Conservation (phyloP, 2,888 invertebrate genomes). For the Eurytoma californica region DNA sequence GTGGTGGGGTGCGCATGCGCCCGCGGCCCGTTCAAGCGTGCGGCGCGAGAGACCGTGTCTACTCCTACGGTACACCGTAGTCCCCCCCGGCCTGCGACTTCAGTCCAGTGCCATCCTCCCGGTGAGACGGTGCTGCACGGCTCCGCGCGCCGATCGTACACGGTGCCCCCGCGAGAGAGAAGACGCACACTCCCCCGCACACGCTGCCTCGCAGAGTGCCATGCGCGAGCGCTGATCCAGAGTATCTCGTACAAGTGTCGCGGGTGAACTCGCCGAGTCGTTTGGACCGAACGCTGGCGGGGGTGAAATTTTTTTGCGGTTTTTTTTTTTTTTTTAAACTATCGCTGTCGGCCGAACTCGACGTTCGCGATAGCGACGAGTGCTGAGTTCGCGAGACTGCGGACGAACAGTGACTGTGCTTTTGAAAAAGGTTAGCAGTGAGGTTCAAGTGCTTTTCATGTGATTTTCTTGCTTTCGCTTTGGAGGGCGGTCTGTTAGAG, state of each 20-base stretch:
- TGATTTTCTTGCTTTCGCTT: no score
- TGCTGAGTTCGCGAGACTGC: not conserved
- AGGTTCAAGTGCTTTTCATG: not conserved
- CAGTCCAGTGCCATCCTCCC: slow-evolving; percentile 54
- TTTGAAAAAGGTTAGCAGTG: slow-evolving; percentile 27
- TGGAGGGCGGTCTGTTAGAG: not conserved
- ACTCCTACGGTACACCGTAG: not conserved
- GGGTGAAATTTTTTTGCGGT: not conserved
- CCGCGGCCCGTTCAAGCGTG: not conserved
- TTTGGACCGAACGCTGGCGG: not conserved
- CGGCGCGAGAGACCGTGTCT: not conserved
- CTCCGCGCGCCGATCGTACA: no score
- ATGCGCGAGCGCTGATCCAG: no score
- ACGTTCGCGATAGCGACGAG: not conserved
- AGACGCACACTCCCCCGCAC: no score
- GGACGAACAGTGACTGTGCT: slow-evolving; percentile 13
- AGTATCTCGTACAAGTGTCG: no score
- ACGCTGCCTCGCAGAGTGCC: no score
- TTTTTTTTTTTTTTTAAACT: not conserved
- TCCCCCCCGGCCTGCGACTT: slow-evolving; percentile 13
- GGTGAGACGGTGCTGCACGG: slow-evolving; percentile 17
- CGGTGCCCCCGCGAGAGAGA: no score
- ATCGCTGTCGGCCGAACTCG: no score
- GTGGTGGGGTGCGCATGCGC: slow-evolving; percentile 17
- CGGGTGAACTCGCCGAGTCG: no score